Percentiles rank a stretch among this genome's conserved stretches.
phyloP scores from a whole-genome alignment of 2,888 invertebrate species.

The Meghimatium bilineatum region DNA sequence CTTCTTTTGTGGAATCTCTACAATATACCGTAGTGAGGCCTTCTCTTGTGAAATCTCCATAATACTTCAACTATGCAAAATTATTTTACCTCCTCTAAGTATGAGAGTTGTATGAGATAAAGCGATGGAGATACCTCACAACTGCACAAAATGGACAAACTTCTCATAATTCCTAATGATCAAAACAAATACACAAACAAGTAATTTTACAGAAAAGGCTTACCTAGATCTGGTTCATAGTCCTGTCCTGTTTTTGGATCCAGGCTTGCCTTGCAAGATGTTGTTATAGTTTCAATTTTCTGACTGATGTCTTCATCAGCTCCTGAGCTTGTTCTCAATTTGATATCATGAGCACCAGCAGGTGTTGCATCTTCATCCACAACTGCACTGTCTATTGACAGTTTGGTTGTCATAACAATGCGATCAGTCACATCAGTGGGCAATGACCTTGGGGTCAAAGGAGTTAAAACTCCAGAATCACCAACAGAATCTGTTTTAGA shows the following conservation, averaged over 20 bases:
- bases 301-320: conserved; percentile 54
- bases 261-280: not conserved
- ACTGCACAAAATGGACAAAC: no score
- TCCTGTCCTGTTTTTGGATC: conserved; percentile 37
- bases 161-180: no score
- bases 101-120: no score
- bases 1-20: no score
- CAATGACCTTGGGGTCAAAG: conserved; percentile 59
- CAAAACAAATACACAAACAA: no score
- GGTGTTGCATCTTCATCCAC: conserved; percentile 55
- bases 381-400: conserved; percentile 78
- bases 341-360: conserved; percentile 34
- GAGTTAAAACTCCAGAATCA: conserved; percentile 67
- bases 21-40: no score
- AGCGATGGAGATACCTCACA: no score
- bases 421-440: conserved; percentile 59
- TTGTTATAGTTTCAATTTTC: not conserved
- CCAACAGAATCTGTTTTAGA: conserved; percentile 67
- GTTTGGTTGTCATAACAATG: conserved; percentile 76
- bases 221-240: conserved; percentile 43
- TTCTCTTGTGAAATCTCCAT: no score
- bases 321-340: conserved; percentile 47
- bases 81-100: no score
- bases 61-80: no score
- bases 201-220: not conserved